Evolutionary conservation across 1,140 invertebrate species (phyloP).

Genomic region (Copidosoma floridanum): DNA sequence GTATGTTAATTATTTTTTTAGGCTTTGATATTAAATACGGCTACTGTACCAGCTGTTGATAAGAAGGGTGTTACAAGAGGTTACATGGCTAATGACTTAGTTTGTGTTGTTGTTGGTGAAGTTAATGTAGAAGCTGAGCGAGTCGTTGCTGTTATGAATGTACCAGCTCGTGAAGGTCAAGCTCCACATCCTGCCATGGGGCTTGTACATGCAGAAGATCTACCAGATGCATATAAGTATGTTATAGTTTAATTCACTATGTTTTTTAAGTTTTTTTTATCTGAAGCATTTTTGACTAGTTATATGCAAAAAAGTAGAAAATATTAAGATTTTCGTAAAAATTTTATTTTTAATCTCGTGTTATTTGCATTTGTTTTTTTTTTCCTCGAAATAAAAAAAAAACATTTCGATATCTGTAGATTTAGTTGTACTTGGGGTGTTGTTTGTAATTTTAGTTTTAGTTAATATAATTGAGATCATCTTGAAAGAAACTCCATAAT

Average conservation of each 20-base stretch:
- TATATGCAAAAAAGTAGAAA: background rate
- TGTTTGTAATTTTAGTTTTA: too few species aligned
- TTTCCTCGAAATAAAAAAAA: too few species aligned
- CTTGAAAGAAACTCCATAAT: too few species aligned
- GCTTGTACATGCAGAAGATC: slow-evolving; percentile 79
- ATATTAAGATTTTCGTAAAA: background rate
- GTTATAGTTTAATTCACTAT: slow-evolving; percentile 50
- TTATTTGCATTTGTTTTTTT: background rate
- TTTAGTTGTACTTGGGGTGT: too few species aligned
- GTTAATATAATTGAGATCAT: too few species aligned
- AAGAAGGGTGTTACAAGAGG: slow-evolving; percentile 76
- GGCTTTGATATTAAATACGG: slow-evolving; percentile 56
- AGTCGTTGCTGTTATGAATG: slow-evolving; percentile 83
- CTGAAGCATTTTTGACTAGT: slow-evolving; percentile 1
- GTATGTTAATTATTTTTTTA: slow-evolving; percentile 28
- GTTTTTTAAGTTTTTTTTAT: slow-evolving; percentile 35
- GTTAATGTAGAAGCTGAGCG: slow-evolving; percentile 83
- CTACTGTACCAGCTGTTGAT: slow-evolving; percentile 71
- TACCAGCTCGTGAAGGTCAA: slow-evolving; percentile 67
- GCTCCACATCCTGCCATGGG: slow-evolving; percentile 72
- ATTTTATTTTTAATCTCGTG: background rate
- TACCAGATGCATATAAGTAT: slow-evolving; percentile 86
- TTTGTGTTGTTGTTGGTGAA: slow-evolving; percentile 85
- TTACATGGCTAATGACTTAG: slow-evolving; percentile 79
- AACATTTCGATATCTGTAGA: too few species aligned